Conservation (phyloP, 2,888 invertebrate genomes). For the Scotopteryx bipunctaria region DNA sequence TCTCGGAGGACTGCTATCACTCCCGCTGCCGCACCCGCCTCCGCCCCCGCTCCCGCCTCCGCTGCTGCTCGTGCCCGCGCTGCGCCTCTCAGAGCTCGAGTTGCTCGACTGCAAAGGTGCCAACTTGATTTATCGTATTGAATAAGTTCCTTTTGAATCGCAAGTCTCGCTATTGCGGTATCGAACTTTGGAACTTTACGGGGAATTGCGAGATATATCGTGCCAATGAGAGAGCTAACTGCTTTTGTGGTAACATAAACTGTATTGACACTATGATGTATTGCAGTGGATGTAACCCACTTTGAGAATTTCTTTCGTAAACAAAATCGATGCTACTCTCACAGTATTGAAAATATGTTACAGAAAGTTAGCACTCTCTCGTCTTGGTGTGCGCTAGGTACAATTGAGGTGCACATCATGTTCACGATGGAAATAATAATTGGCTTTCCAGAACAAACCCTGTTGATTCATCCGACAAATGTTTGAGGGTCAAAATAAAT, state of each 20-base stretch:
- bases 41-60: constrained; percentile 51
- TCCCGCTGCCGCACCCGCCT: constrained; percentile 55
- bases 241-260: constrained; percentile 29
- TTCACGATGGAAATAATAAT: constrained; percentile 5
- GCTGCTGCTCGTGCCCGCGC: constrained; percentile 51
- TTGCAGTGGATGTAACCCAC: constrained; percentile 30
- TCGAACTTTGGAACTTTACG: constrained; percentile 37
- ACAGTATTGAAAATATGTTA: constrained; percentile 8
- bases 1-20: constrained; percentile 70
- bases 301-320: constrained; percentile 28
- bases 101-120: constrained; percentile 65
- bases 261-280: constrained; percentile 36
- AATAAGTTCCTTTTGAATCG: constrained; percentile 40
- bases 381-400: not conserved
- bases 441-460: constrained; percentile 29
- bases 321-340: constrained; percentile 23
- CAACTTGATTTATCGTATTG: constrained; percentile 42
- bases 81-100: constrained; percentile 65
- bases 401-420: not conserved
- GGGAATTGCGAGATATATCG: constrained; percentile 39
- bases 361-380: not conserved
- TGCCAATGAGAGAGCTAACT: constrained; percentile 37
- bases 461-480: constrained; percentile 52
- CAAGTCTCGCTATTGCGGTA: constrained; percentile 37
- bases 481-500: constrained; percentile 51